Evolutionary conservation across 1,140 invertebrate genomes (phyloP).

Genomic region (Drosophila azteca): DNA sequence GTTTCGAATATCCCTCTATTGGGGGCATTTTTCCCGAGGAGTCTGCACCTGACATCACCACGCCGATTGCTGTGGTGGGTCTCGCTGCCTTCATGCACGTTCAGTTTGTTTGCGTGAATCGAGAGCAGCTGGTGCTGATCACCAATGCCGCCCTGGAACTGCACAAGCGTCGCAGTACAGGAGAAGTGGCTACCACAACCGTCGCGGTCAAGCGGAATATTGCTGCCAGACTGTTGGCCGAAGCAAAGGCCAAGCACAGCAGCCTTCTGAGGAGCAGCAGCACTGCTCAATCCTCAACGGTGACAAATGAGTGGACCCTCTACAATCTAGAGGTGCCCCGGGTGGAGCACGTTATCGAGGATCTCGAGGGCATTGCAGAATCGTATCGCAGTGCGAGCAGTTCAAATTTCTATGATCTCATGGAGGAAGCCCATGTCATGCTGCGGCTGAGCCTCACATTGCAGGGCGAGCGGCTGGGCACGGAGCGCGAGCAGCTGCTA

Average conservation of each 20-base stretch:
- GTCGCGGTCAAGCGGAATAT: conserved; percentile 70
- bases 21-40: conserved; percentile 78
- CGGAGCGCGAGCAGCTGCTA: conserved; percentile 63
- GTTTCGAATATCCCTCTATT: conserved; percentile 78
- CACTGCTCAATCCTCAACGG: conserved; percentile 44
- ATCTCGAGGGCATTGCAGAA: conserved; percentile 88
- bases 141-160: conserved; percentile 61
- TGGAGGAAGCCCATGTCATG: conserved; percentile 82
- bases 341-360: conserved; percentile 86
- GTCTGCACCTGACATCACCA: conserved; percentile 86
- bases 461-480: conserved; percentile 60
- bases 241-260: conserved; percentile 76
- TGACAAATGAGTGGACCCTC: conserved; percentile 87
- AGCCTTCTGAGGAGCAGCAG: conserved; percentile 71
- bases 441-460: conserved; percentile 66
- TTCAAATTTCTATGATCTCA: conserved; percentile 77
- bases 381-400: conserved; percentile 86
- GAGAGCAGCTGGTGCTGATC: conserved; percentile 87
- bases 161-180: conserved; percentile 71
- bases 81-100: conserved; percentile 90
- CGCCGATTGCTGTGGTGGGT: conserved; percentile 89
- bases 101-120: conserved; percentile 86
- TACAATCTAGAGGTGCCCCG: conserved; percentile 87
- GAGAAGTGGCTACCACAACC: conserved; percentile 44
- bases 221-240: conserved; percentile 71